Conservation (phyloP, 2,113 vertebrate species). For the Heterochromis multidens region DNA sequence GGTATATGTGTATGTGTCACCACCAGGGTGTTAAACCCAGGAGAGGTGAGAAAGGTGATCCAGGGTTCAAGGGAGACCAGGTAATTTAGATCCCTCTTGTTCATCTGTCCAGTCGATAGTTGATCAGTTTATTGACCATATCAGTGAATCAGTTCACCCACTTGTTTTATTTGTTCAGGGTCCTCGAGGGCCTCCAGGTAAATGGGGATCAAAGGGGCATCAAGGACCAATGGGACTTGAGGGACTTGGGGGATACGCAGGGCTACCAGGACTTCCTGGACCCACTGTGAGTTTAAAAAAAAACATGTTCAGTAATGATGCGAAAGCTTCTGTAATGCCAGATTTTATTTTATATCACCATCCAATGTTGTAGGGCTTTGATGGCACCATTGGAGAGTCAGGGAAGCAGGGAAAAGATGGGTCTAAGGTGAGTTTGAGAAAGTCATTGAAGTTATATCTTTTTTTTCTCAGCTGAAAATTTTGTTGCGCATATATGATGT, state of each 20-base stretch:
- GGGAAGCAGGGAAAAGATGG: slow-evolving; percentile 75
- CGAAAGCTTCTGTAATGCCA: background rate
- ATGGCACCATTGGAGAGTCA: slow-evolving; percentile 73
- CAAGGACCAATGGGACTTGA: slow-evolving; percentile 61
- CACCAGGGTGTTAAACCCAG: slow-evolving; percentile 66
- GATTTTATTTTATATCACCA: background rate
- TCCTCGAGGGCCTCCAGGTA: slow-evolving; percentile 63
- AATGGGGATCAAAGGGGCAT: slow-evolving; percentile 62
- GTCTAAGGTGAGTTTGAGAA: slow-evolving; percentile 56
- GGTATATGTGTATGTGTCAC: background rate
- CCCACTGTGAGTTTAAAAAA: slow-evolving; percentile 52
- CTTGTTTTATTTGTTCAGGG: slow-evolving; percentile 54
- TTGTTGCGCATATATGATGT: background rate
- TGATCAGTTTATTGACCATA: background rate
- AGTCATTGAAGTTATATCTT: fast-evolving
- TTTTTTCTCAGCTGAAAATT: background rate
- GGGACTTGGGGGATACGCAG: slow-evolving; percentile 59
- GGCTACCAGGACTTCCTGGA: slow-evolving; percentile 64
- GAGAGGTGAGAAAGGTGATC: slow-evolving; percentile 58
- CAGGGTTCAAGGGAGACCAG: slow-evolving; percentile 63
- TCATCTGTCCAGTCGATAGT: background rate
- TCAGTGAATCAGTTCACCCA: background rate
- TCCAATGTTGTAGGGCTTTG: slow-evolving; percentile 63
- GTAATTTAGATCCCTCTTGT: slow-evolving; percentile 36
- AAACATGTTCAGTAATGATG: background rate